Evolutionary conservation across 2,888 invertebrate species (phyloP).

Genomic region (Aspidiotus destructor): DNA sequence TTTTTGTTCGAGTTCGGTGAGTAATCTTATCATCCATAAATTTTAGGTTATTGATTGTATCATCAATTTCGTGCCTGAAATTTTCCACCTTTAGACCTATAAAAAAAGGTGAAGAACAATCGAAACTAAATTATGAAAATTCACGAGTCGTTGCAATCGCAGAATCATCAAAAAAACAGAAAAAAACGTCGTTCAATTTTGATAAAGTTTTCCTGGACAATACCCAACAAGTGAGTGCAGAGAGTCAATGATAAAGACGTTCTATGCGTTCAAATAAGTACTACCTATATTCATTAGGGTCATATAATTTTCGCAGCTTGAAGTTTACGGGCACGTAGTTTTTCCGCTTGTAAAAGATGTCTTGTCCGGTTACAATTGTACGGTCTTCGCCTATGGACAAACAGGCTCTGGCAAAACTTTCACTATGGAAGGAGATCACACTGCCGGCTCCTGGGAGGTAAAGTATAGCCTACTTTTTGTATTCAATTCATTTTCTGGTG

Average conservation of each 20-base stretch:
- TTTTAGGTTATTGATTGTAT: neutral
- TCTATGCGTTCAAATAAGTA: neutral
- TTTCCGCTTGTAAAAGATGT: slow-evolving; percentile 85
- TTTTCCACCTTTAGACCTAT: slow-evolving; percentile 53
- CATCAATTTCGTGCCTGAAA: slow-evolving; percentile 17
- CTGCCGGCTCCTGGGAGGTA: slow-evolving; percentile 58
- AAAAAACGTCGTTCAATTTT: slow-evolving; percentile 69
- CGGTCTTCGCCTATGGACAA: slow-evolving; percentile 94
- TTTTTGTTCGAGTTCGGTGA: slow-evolving; percentile 77
- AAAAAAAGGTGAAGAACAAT: slow-evolving; percentile 59
- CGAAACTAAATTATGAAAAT: slow-evolving; percentile 56
- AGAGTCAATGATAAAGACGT: neutral
- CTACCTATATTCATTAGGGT: no score
- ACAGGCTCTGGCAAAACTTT: slow-evolving; percentile 93
- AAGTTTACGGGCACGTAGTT: slow-evolving; percentile 80
- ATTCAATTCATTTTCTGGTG: neutral
- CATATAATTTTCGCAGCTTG: slow-evolving; percentile 47
- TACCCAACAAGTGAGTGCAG: slow-evolving; percentile 58
- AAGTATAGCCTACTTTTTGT: slow-evolving; percentile 47
- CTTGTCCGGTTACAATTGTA: slow-evolving; percentile 90
- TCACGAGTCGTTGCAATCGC: slow-evolving; percentile 60
- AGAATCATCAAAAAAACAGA: slow-evolving; percentile 48
- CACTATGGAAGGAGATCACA: slow-evolving; percentile 83
- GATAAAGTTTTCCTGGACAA: slow-evolving; percentile 74
- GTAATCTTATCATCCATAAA: slow-evolving; percentile 34